Conservation (phyloP, 2,888 invertebrate genomes). For the Phasia obesa region DNA sequence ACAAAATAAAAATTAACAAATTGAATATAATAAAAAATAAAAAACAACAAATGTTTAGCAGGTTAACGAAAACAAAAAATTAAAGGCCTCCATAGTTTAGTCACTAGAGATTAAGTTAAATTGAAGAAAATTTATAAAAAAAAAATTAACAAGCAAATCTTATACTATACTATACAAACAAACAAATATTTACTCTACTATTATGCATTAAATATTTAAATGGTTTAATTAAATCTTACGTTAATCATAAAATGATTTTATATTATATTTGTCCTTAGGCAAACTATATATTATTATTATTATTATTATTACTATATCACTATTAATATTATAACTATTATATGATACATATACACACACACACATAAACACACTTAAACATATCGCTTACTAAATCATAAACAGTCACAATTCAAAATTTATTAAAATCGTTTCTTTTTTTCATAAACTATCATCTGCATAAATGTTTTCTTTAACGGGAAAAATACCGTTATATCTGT, state of each 20-base stretch:
- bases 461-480: no score
- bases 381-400: no score
- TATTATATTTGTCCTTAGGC: constrained; percentile 55
- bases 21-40: no score
- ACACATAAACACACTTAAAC: constrained; percentile 24
- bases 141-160: constrained; percentile 40
- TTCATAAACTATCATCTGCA: neutral
- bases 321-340: constrained; percentile 10
- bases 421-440: no score
- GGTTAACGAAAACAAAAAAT: constrained; percentile 48
- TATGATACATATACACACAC: constrained; percentile 13
- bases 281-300: constrained; percentile 36
- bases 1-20: constrained; percentile 31
- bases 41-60: constrained; percentile 58
- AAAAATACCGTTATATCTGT: no score
- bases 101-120: constrained; percentile 65
- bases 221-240: constrained; percentile 55
- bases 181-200: constrained; percentile 36
- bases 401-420: no score
- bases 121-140: constrained; percentile 37
- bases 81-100: constrained; percentile 70
- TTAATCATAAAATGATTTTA: constrained; percentile 69
- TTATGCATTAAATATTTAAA: constrained; percentile 42
- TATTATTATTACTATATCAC: constrained; percentile 45
- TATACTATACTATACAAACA: constrained; percentile 15